Evolutionary conservation across 1,140 invertebrate species (phyloP), one percentile per base, ranked within the genome.

Genomic region (Drosophila sproati): DNA sequence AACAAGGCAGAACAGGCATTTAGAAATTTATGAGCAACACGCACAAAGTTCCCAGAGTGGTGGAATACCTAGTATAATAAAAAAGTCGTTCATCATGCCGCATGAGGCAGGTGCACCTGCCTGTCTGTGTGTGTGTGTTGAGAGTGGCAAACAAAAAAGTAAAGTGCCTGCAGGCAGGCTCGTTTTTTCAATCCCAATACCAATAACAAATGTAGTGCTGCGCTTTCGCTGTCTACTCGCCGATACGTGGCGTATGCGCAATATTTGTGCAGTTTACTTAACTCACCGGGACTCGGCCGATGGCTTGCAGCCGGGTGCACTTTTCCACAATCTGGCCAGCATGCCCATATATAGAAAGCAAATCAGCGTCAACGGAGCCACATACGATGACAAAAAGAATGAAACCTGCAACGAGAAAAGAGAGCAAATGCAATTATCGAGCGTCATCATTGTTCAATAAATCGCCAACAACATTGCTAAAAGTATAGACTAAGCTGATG

Each of bases 281-380:
- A 91, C 82, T 82, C 67, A 93, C 92, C 92, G 89, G 74, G 92
- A 94, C 79, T 95, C 94, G 2, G 94, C 94, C n/a, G 94, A 95
- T 45, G 94, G 94, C 64, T 94, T 95, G 5, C 95, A 96, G 28
- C 96, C 96, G 0, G 96, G 96, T 31, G 95, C 95, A 66, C 95
- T 96, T 90, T 96, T 95, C 98, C 98, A 98, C 64, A 98, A 94
- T 51, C 97, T 95, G 66, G 96, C 95, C 80, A 99, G 93, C 96
- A 99, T 98, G 73, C 96, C 95, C 88, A 98, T 95, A 93, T 99
- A 99, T 47, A 99, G 94, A 48, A 97, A 95, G 89, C 96, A 96
- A 81, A 98, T 98, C 73, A 98, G 93, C n/a, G 95, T 94, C 92
- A 98, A 92, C 0, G 97, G 97, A 51, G 98, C 94, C 68, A 97